A percentile compares a stretch with the other conserved stretches of the same genome.
These are phyloP conservation scores for Nesidiocoris tenuis DNA, from an alignment of 2,888 invertebrate genomes.

Conservation along the genomic window DNA sequence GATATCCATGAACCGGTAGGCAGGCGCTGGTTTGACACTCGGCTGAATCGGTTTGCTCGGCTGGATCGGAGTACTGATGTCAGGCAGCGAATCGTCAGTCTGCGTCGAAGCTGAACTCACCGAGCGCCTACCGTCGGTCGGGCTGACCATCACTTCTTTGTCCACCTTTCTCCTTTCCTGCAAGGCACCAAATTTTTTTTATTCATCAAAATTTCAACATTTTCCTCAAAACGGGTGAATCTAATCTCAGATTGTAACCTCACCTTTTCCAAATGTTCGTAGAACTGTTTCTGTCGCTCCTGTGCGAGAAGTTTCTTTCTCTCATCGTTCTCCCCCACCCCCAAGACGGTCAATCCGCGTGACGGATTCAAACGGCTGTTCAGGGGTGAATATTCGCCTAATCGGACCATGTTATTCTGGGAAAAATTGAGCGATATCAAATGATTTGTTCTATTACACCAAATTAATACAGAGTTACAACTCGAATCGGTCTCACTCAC, in stretches of 20 bases:
- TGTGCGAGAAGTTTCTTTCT: constrained; percentile 17
- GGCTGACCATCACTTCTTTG: constrained; percentile 29
- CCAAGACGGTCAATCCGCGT: constrained; percentile 28
- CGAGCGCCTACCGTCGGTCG: not conserved
- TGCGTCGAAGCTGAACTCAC: constrained; percentile 28
- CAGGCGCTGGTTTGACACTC: not conserved
- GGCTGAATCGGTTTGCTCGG: not conserved
- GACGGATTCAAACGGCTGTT: constrained; percentile 26
- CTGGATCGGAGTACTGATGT: not conserved
- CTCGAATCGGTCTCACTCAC: not conserved
- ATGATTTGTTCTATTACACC: no score
- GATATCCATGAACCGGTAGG: not conserved
- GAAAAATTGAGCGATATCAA: constrained; percentile 5
- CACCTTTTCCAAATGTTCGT: not conserved
- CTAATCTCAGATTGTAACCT: not conserved
- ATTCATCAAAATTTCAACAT: constrained; percentile 7
- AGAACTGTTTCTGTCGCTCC: constrained; percentile 15
- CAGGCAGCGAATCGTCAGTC: constrained; percentile 16
- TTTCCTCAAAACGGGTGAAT: not conserved
- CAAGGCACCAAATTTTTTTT: not conserved
- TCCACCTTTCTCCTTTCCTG: constrained; percentile 15
- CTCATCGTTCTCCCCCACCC: constrained; percentile 42
- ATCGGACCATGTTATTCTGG: constrained; percentile 45
- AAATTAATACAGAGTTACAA: not conserved
- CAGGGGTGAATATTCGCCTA: constrained; percentile 47